Evolutionary conservation across 2,113 vertebrate genomes (phyloP).

Genomic region (Nestor notabilis): DNA sequence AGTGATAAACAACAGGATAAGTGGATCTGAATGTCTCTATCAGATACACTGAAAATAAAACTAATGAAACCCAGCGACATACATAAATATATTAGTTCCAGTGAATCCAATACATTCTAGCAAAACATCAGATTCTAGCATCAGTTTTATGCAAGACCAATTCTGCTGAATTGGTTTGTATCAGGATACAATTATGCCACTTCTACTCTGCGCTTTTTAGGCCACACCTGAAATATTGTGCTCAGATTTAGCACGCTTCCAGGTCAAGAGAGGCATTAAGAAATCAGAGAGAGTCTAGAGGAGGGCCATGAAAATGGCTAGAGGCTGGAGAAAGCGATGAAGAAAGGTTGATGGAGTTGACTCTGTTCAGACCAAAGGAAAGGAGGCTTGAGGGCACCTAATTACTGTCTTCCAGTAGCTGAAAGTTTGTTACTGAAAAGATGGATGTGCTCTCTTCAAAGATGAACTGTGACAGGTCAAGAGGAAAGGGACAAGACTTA

Average conservation of each 20-base stretch:
- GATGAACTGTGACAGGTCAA: not conserved
- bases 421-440: not conserved
- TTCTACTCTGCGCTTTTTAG: not conserved
- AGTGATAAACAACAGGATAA: not conserved
- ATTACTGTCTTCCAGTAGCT: not conserved
- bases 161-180: not conserved
- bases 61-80: not conserved
- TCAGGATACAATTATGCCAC: not conserved
- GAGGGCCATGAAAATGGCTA: not conserved
- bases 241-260: not conserved
- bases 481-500: not conserved
- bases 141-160: not conserved
- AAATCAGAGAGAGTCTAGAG: not conserved
- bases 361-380: not conserved
- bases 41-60: not conserved
- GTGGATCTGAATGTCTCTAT: not conserved
- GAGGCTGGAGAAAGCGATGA: not conserved
- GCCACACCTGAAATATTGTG: rapidly evolving
- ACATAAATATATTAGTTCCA: not conserved
- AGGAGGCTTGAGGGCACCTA: not conserved
- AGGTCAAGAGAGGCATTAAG: not conserved
- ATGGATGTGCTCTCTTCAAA: not conserved
- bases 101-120: not conserved
- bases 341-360: not conserved
- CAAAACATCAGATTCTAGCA: not conserved